Base-by-base conservation (phyloP, 2,113 vertebrate genomes). In the Syngnathus floridae region DNA sequence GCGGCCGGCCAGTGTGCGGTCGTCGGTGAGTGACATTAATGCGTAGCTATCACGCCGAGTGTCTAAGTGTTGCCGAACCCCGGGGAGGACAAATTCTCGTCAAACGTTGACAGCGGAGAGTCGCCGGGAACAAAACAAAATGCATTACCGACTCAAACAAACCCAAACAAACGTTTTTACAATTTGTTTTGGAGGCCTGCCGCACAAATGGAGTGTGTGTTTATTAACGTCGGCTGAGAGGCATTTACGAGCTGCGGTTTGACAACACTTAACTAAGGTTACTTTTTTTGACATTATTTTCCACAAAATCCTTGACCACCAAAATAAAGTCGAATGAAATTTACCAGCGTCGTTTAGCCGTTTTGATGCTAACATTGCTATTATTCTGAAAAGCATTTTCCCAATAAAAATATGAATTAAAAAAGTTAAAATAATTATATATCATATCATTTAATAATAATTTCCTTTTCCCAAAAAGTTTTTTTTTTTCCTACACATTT, bases 1-100 rank as follows among this genome's bases (percentile, higher is more conserved):
- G 26, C 26, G 26, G 3, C n/a, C 6, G 0, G 37, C 21, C 8
- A 1, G 37, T 9, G 31, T 31, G 26, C 61, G 31, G 58, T 40
- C 58, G 7, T 12, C 59, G 54, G 77, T 59, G 66, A 82, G 70
- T 73, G 76, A 75, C 76, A 84, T 80, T 88, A 84, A 84, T 84
- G 73, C 75, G 77, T 74, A 81, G 72, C 79, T 86, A 82, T 86
- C 81, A 77, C 69, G 64, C 82, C 75, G 76, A 81, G 80, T 67
- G 71, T 74, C 70, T 73, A 80, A 79, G 74, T 78, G 75, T 69
- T 49, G 61, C 62, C 38, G 77, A 76, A 71, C 62, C 67, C 72
- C 76, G 63, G 66, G 26, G 71, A 83, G 81, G 67, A 73, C 55
- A 1, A 56, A 56, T 56, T 31, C 22, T 65, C 69, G 65, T 83